Conservation (phyloP, 2,888 invertebrate species). For the Cerastis rubricosa region DNA sequence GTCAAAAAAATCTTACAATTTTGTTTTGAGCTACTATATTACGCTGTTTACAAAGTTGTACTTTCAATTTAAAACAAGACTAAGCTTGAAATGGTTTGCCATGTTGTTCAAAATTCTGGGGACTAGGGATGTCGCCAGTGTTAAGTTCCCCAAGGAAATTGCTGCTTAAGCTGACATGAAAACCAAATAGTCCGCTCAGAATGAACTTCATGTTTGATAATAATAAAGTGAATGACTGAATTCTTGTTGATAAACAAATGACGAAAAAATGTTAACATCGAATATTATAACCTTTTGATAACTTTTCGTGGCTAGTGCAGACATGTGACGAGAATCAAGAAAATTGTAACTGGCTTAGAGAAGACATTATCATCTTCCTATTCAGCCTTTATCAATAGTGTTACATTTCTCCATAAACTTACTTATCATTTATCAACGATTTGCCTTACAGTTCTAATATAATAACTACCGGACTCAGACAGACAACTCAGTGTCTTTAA, state of each 20-base stretch:
- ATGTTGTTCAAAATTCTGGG: conserved; percentile 40
- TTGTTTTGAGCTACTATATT: neutral
- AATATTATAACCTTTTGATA: neutral
- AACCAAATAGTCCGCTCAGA: conserved; percentile 19
- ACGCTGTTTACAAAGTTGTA: neutral
- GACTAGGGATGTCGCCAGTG: conserved; percentile 35
- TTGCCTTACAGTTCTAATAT: too few relatives aligned
- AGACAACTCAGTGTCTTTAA: too few relatives aligned
- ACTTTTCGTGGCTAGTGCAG: neutral
- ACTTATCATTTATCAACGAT: too few relatives aligned
- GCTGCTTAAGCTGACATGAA: conserved; percentile 43
- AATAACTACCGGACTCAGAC: too few relatives aligned
- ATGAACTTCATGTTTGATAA: conserved; percentile 14
- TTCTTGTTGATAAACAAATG: neutral
- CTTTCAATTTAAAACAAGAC: conserved; percentile 51
- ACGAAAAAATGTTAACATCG: neutral
- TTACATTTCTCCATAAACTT: too few relatives aligned
- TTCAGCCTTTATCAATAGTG: too few relatives aligned
- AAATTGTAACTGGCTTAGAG: too few relatives aligned
- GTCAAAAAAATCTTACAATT: neutral
- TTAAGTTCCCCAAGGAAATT: conserved; percentile 52
- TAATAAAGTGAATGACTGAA: neutral
- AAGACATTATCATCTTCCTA: too few relatives aligned
- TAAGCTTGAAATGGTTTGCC: conserved; percentile 45
- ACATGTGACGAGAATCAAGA: neutral